Base-by-base conservation (phyloP, 2,113 vertebrate genomes). In the Xiphophorus hellerii region DNA sequence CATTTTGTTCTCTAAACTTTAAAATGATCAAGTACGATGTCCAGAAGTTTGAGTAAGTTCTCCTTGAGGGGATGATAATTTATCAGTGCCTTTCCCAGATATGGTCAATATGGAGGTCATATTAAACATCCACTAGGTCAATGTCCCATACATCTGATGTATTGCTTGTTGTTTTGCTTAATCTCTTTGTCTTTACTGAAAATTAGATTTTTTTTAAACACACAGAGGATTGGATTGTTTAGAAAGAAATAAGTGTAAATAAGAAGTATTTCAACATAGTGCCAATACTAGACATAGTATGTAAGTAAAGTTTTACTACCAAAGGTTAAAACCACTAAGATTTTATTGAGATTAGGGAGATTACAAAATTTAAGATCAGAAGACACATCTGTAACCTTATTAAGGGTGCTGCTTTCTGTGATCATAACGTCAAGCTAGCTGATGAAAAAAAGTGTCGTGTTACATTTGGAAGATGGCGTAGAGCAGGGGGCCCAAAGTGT, bases 1-100 rank as follows among this genome's bases (percentile, higher is more conserved):
- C 25, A 61, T 73, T 79, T 79, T 17, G 62, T 63, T 25, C 67
- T 79, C 80, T 71, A 74, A 77, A 71, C 78, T 88, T 80, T 67
- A 20, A 71, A 76, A 73, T 71, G 84, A 85, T 83, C 63, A 48
- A 54, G 73, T 81, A 75, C 78, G 83, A 22, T 76, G 74, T 88
- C 78, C 73, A 81, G 61, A 75, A 85, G 76, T 76, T 77, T 54
- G 77, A 79, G 83, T 51, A 62, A 27, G 76, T 44, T 74, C 67
- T 81, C 64, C 84, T 89, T 71, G 71, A 77, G 76, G 84, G 80
- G 78, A 84, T 81, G 82, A 91, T 90, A 71, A 84, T 88, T 84
- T 74, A 67, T 84, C 30, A 60, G 83, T 33, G 62, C 83, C 61
- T 74, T 48, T 82, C 17, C 62, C 39, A 78, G 83, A 82, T 65